Evolutionary conservation across 2,113 vertebrate species (phyloP).

Genomic region (Enhydra lutris): DNA sequence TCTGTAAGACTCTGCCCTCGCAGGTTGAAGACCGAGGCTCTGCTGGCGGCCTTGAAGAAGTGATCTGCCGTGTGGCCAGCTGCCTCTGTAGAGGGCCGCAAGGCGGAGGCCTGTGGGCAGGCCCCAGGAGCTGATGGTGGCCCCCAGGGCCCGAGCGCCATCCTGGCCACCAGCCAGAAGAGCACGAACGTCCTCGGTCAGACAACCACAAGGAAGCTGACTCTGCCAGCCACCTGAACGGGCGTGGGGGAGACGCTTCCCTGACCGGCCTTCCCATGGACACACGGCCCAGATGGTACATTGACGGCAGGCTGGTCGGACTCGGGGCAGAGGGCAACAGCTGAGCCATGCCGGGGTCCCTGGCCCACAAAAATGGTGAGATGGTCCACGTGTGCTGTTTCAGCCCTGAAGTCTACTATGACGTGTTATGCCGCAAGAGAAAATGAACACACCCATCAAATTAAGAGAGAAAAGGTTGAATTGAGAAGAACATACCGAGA

Average conservation of each 20-base stretch:
- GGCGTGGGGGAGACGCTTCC: fast-evolving
- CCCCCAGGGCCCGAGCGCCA: neutral
- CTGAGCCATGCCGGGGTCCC: fast-evolving
- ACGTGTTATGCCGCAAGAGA: neutral
- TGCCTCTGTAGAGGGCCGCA: fast-evolving
- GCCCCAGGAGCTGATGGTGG: fast-evolving
- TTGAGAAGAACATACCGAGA: neutral
- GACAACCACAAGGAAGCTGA: neutral
- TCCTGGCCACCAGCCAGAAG: neutral
- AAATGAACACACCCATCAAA: neutral
- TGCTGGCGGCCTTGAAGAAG: neutral
- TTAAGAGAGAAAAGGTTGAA: neutral
- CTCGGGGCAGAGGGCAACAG: fast-evolving
- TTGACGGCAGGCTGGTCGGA: fast-evolving
- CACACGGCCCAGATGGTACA: neutral
- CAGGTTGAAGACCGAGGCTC: neutral
- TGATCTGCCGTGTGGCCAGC: fast-evolving
- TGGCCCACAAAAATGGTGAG: fast-evolving
- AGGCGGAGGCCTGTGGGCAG: neutral
- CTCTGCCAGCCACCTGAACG: neutral
- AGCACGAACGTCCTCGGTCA: fast-evolving
- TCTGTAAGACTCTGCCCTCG: neutral
- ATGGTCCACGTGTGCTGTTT: fast-evolving
- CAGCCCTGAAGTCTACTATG: neutral
- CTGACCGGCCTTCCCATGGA: neutral